Evolutionary conservation across 2,797 vertebrate species (phyloP).

Genomic region (Cebuella pygmaea): DNA sequence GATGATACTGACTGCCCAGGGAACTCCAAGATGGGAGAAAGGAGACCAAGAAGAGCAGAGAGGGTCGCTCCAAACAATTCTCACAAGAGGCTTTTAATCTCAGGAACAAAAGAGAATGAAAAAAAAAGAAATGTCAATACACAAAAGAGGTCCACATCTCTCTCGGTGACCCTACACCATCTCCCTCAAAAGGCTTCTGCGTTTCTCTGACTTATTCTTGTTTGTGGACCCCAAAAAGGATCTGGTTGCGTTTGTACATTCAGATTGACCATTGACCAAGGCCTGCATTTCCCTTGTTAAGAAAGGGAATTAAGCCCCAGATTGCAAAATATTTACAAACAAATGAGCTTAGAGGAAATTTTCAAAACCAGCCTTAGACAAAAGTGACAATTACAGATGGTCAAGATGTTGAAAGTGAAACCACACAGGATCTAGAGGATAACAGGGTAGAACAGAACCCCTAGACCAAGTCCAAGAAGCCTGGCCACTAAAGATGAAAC

Average conservation of each 20-base stretch:
- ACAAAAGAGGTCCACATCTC: background rate
- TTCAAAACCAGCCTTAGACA: constrained; percentile 30
- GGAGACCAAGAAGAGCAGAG: background rate
- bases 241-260: background rate
- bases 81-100: constrained; percentile 38
- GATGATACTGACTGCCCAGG: background rate
- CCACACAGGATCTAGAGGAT: background rate
- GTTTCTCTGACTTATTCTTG: constrained; percentile 10
- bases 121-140: background rate
- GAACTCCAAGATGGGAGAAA: background rate
- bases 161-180: background rate
- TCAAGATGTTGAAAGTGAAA: constrained; percentile 64
- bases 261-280: background rate
- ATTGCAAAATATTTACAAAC: constrained; percentile 54
- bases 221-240: background rate
- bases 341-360: constrained; percentile 29
- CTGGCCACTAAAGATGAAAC: background rate
- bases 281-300: constrained; percentile 29
- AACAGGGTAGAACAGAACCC: background rate
- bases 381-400: constrained; percentile 21
- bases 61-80: background rate
- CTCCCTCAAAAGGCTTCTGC: background rate
- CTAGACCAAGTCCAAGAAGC: background rate
- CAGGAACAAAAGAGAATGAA: constrained; percentile 25
- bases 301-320: background rate